Evolutionary conservation across 1,140 invertebrate species (phyloP).

Genomic region (Euura saliciscinereae): DNA sequence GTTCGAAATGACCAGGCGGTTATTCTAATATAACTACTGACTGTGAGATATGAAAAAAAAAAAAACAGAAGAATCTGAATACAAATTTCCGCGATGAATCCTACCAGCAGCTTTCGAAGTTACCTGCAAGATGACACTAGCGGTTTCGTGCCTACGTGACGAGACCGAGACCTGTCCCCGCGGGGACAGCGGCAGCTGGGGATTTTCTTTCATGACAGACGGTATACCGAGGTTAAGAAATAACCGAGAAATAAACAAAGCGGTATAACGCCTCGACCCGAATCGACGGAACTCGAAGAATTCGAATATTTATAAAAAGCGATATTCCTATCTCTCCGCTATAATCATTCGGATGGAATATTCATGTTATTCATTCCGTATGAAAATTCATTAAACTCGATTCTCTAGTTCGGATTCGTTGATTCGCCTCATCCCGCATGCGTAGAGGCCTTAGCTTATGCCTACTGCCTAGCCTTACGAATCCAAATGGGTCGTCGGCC

Average conservation of each 20-base stretch:
- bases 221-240: slow-evolving; percentile 13
- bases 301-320: no score
- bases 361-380: no score
- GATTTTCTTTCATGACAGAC: slow-evolving; percentile 11
- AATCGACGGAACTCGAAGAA: no score
- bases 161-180: slow-evolving; percentile 18
- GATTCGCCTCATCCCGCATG: background rate
- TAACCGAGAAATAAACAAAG: no score
- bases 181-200: background rate
- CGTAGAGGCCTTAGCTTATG: background rate
- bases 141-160: slow-evolving; percentile 42
- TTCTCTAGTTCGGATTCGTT: background rate
- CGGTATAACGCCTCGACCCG: no score
- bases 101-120: background rate
- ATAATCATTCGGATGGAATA: no score
- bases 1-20: no score
- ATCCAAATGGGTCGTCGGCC: slow-evolving; percentile 14
- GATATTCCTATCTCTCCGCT: no score
- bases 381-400: background rate
- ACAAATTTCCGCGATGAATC: no score
- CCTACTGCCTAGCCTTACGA: background rate
- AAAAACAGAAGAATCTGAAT: no score
- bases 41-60: no score
- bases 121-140: slow-evolving; percentile 1
- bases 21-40: no score